phyloP scores from a whole-genome alignment of 1,140 invertebrate genomes.

The Macrocentrus cingulum region DNA sequence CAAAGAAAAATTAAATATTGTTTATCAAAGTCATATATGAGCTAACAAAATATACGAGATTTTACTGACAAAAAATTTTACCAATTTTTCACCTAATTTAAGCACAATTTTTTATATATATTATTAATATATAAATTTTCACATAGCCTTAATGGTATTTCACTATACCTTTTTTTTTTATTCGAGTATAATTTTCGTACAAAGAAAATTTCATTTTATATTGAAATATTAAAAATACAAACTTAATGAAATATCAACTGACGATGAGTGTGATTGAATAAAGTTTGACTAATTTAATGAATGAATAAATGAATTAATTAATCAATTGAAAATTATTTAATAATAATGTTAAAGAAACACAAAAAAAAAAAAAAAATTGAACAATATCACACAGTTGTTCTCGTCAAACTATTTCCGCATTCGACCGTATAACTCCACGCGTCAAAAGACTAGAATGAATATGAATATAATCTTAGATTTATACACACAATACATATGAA shows the following conservation, averaged over 20 bases:
- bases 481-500: constrained; percentile 24
- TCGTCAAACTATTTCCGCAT: constrained; percentile 19
- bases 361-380: constrained; percentile 5
- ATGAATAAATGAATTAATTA: constrained; percentile 3
- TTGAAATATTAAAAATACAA: constrained; percentile 25
- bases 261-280: constrained; percentile 34
- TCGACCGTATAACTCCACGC: constrained; percentile 43
- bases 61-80: constrained; percentile 39
- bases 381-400: constrained; percentile 23
- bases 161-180: too few species aligned
- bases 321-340: neutral
- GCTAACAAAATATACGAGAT: neutral
- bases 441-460: constrained; percentile 55
- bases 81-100: too few species aligned
- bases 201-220: constrained; percentile 1
- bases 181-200: constrained; percentile 24
- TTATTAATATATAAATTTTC: neutral
- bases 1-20: too few species aligned
- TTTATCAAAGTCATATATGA: too few species aligned
- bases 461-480: constrained; percentile 41
- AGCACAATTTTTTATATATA: constrained; percentile 14
- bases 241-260: constrained; percentile 45
- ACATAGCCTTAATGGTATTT: too few species aligned
- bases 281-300: neutral
- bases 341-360: neutral